Evolutionary conservation across 2,113 vertebrate genomes (phyloP).

Genomic region (Bos javanicus): DNA sequence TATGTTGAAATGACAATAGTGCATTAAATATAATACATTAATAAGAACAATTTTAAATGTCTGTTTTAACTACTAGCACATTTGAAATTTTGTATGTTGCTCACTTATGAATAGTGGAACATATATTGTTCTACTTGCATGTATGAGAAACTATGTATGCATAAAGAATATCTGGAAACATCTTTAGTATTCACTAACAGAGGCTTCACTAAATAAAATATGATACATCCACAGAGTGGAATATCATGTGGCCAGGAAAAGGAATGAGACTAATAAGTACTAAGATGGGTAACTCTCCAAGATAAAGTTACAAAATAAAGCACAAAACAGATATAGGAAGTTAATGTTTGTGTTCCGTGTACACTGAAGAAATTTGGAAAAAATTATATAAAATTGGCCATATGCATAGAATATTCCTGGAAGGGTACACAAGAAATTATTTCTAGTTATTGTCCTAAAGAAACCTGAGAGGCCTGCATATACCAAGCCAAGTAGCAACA

Average conservation of each 20-base stretch:
- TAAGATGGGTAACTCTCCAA: neutral
- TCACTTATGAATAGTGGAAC: neutral
- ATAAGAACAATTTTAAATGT: neutral
- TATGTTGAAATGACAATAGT: neutral
- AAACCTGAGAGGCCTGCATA: neutral
- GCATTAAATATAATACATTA: neutral
- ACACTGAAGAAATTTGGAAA: neutral
- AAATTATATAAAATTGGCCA: neutral
- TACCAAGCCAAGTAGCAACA: neutral
- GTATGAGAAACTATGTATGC: neutral
- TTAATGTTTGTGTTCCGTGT: neutral
- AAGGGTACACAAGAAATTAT: neutral
- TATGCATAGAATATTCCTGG: neutral
- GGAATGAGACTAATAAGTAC: neutral
- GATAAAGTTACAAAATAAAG: neutral
- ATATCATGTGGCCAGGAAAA: neutral
- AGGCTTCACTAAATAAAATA: neutral
- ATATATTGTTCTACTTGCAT: neutral
- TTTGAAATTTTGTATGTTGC: neutral
- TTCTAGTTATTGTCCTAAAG: neutral
- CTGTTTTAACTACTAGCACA: neutral
- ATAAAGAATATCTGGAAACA: conserved; percentile 11
- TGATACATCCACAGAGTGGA: neutral
- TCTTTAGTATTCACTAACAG: neutral
- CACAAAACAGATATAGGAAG: neutral